Conservation (phyloP, 2,888 invertebrate genomes). For the Xylocampa areola region DNA sequence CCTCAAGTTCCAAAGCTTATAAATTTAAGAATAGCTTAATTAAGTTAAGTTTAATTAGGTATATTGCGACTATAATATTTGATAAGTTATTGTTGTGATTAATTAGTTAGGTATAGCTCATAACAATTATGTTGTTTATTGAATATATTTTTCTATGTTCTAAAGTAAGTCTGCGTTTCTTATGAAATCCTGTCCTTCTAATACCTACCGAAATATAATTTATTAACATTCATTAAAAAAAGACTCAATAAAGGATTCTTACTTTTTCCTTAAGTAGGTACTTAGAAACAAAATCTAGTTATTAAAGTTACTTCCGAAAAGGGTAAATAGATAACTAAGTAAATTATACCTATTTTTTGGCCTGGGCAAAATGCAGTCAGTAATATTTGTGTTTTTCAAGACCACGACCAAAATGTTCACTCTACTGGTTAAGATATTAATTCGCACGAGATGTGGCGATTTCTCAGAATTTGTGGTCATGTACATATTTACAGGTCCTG, state of each 20-base stretch:
- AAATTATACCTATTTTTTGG: no score
- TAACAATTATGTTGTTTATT: slow-evolving; percentile 64
- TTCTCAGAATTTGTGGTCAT: slow-evolving; percentile 53
- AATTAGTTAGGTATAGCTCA: slow-evolving; percentile 65
- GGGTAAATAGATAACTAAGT: no score
- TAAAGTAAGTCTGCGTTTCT: slow-evolving; percentile 29
- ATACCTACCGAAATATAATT: neutral
- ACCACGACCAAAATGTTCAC: no score
- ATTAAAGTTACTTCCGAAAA: no score
- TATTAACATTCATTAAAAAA: no score
- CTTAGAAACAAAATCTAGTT: no score
- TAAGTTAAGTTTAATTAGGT: slow-evolving; percentile 40
- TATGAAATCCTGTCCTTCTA: slow-evolving; percentile 7
- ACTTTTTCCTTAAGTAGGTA: no score
- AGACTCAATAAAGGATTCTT: neutral
- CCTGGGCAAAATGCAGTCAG: no score
- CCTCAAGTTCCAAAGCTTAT: slow-evolving; percentile 79
- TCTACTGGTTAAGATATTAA: slow-evolving; percentile 15
- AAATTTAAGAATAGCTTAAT: slow-evolving; percentile 51
- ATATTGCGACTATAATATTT: slow-evolving; percentile 31
- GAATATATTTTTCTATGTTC: slow-evolving; percentile 62
- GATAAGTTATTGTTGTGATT: slow-evolving; percentile 78
- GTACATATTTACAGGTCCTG: slow-evolving; percentile 51
- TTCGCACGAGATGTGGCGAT: slow-evolving; percentile 19
- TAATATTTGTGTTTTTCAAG: no score